A percentile compares a stretch with the other conserved stretches of the same genome.
Conservation (phyloP, 2,888 invertebrate species). For the Pyrochroa serraticornis region DNA sequence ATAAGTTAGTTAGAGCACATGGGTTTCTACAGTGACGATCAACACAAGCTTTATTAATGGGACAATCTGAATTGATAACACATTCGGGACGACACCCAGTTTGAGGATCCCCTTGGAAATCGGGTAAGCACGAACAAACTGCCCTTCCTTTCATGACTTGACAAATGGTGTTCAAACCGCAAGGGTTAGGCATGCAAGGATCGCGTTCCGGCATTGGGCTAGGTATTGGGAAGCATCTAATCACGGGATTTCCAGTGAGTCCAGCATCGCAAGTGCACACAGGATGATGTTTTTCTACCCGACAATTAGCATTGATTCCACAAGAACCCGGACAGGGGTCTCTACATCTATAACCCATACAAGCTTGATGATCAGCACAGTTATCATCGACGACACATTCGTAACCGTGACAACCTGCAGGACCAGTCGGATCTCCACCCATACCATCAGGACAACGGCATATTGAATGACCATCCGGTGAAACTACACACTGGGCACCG, state of each 20-base stretch:
- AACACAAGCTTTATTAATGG: slow-evolving; percentile 74
- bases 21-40: slow-evolving; percentile 77
- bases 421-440: slow-evolving; percentile 76
- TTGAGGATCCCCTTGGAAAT: slow-evolving; percentile 80
- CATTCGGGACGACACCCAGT: slow-evolving; percentile 80
- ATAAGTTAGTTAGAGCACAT: slow-evolving; percentile 71
- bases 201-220: slow-evolving; percentile 63
- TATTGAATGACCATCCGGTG: slow-evolving; percentile 71
- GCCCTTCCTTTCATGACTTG: slow-evolving; percentile 72
- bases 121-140: slow-evolving; percentile 77
- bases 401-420: slow-evolving; percentile 75
- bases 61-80: slow-evolving; percentile 82
- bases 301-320: slow-evolving; percentile 75
- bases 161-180: slow-evolving; percentile 81
- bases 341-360: slow-evolving; percentile 79
- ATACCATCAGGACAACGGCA: slow-evolving; percentile 78
- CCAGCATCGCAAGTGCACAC: slow-evolving; percentile 77
- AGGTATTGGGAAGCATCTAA: slow-evolving; percentile 70
- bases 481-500: slow-evolving; percentile 73
- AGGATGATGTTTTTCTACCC: slow-evolving; percentile 79
- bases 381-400: slow-evolving; percentile 83
- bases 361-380: slow-evolving; percentile 74
- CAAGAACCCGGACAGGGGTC: slow-evolving; percentile 86
- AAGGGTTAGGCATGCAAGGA: slow-evolving; percentile 77
- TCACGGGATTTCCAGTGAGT: slow-evolving; percentile 77